These are phyloP conservation scores for Phyto melanocephala DNA, from an alignment of 2,888 invertebrate species.

Conservation along the genomic window DNA sequence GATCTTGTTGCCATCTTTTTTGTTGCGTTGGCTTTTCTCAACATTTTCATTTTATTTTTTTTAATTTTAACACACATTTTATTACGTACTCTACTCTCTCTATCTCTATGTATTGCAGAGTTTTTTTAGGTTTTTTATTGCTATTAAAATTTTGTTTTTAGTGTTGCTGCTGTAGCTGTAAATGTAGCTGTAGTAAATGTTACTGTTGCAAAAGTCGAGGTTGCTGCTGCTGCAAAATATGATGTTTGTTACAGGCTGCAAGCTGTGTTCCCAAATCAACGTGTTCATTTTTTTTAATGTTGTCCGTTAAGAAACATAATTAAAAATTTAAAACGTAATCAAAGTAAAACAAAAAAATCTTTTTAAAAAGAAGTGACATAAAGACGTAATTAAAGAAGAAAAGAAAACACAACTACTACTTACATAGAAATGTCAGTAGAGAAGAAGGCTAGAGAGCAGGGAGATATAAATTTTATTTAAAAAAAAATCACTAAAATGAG, in stretches of 20 bases:
- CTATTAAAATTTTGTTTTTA: too few species aligned
- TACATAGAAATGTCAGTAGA: neutral
- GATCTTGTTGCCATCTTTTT: conserved; percentile 58
- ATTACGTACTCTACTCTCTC: too few species aligned
- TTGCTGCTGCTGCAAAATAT: neutral
- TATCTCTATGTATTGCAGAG: too few species aligned
- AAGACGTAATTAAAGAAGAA: conserved; percentile 52
- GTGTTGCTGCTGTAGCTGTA: neutral
- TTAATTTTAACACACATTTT: neutral
- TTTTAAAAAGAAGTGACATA: conserved; percentile 13
- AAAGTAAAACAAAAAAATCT: conserved; percentile 47
- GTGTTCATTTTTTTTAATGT: conserved; percentile 63
- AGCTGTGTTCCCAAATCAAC: conserved; percentile 62
- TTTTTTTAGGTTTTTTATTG: too few species aligned
- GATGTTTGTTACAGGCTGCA: conserved; percentile 38
- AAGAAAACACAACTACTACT: too few species aligned
- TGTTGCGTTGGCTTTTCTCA: neutral
- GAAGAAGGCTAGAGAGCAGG: neutral
- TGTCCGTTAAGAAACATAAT: conserved; percentile 65
- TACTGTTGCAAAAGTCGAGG: conserved; percentile 1
- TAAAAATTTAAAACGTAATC: conserved; percentile 63
- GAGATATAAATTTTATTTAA: neutral
- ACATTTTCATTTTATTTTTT: neutral
- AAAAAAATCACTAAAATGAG: conserved; percentile 16
- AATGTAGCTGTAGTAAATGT: neutral